These are phyloP conservation scores for Leuctra nigra DNA, from an alignment of 2,888 invertebrate genomes.

Conservation along the genomic window DNA sequence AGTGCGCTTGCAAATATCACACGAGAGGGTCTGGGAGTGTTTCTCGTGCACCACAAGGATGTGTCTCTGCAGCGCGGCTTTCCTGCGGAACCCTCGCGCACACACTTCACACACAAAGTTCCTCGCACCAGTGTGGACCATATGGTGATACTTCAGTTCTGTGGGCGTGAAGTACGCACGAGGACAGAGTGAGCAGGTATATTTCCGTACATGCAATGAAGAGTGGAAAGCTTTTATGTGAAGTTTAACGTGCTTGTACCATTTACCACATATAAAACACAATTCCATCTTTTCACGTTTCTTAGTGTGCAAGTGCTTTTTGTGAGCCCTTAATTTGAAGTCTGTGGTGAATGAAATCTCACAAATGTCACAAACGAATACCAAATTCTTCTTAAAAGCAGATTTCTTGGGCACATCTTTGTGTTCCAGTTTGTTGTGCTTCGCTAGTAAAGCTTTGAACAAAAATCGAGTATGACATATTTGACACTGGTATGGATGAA, in stretches of 20 bases:
- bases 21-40: too few species aligned
- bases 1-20: not conserved
- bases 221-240: too few species aligned
- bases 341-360: not conserved
- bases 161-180: not conserved
- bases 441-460: not conserved
- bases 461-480: not conserved
- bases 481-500: conserved; percentile 5
- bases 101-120: not conserved
- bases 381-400: too few species aligned
- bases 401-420: too few species aligned
- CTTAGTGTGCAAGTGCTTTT: too few species aligned
- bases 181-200: not conserved
- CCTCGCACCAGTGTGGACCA: not conserved
- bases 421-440: not conserved
- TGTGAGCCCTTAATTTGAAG: not conserved
- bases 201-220: too few species aligned
- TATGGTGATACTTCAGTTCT: not conserved
- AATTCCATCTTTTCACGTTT: too few species aligned
- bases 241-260: too few species aligned
- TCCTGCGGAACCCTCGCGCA: not conserved
- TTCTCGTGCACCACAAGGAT: too few species aligned
- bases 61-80: too few species aligned
- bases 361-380: not conserved
- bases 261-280: not conserved